Base-by-base conservation (phyloP, 1,140 invertebrate species). In the Heliconius hewitsoni region DNA sequence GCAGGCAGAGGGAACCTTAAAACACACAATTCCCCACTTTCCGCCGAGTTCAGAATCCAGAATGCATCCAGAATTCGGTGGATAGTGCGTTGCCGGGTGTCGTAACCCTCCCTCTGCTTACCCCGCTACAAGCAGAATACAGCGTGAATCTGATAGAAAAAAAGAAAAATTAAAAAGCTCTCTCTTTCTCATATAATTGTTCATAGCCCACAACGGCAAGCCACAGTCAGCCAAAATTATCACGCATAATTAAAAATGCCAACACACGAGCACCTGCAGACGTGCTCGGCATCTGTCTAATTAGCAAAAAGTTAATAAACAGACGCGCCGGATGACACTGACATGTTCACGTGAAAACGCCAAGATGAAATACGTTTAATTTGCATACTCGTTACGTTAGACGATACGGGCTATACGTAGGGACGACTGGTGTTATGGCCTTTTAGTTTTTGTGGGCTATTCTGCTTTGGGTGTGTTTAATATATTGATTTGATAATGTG, bases 301-400 rank as follows among this genome's bases (percentile, higher is more conserved):
- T 94, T 94, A 93, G 89, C 91, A 92, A 94, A 94, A 94, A 94
- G 92, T 93, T 94, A 94, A 93, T 93, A 91, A 93, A 94, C 91
- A 91, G 89, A 90, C 89, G 83, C 82, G 37, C 81, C 84, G 71
- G 86, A 89, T 90, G 92, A 92, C 92, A 93, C 86, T 93, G 92
- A 92, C 91, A 89, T 81, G 91, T 89, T 85, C 88, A 86, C 86
- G 87, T 91, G 89, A 87, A 93, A 91, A 93, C 89, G 91, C 88
- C 91, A 93, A 93, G 91, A 93, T 94, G 93, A 93, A 92, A 94
- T 89, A 91, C 86, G 90, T 92, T 93, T 93, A 92, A 94, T 94
- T 94, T 93, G 87, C 89, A 91, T 87, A 89, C 86, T 89, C 86
- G 87, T 86, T 86, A 89, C 82, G 79, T 78, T 82, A 81, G 78